Evolutionary conservation across 2,888 invertebrate species (phyloP), one percentile per base, ranked within the genome.

Genomic region (Xestia ashworthii): DNA sequence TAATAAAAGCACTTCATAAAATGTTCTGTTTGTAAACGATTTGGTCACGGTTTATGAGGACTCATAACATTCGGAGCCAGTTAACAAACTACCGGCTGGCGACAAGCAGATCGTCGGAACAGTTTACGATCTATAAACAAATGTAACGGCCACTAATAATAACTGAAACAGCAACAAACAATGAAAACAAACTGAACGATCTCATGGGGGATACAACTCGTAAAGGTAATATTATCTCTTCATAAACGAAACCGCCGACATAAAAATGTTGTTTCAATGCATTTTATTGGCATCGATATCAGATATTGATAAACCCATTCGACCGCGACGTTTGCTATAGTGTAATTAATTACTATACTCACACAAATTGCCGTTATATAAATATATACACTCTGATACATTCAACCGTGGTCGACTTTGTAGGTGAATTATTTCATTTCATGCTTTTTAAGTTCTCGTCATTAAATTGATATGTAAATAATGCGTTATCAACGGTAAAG

Each of bases 171-270:
- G 95, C 94, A 95, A 91, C 95, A 94, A 94, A 95, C 95, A 95
- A 94, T 95, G 94, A 95, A 96, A 96, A 95, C 94, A 93, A 94
- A 93, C 92, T 91, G 92, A 94, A 93, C 92, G 92, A 90, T 93
- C 94, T 90, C 93, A 90, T 87, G 92, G 90, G 82, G 92, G 91
- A 93, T 92, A 93, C 93, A 91, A 93, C 94, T 94, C 95, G 93
- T 96, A 96, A 96, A 96, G 96, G 96, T 96, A 95, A 93, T 94
- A 95, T 96, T 95, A 96, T 96, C 94, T 96, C 96, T 96, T 95
- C 95, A 96, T 96, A 96, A 96, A 95, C 93, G 90, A 90, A 95
- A 94, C 93, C 93, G 90, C 89, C 88, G 91, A 92, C 89, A 91
- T 95, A 95, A 96, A 96, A 96, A 94, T 93, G 92, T 93, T 94